These are phyloP conservation scores for Diadema setosum DNA, from an alignment of 35 echinoderm and acorn worm species.

Conservation along the genomic window DNA sequence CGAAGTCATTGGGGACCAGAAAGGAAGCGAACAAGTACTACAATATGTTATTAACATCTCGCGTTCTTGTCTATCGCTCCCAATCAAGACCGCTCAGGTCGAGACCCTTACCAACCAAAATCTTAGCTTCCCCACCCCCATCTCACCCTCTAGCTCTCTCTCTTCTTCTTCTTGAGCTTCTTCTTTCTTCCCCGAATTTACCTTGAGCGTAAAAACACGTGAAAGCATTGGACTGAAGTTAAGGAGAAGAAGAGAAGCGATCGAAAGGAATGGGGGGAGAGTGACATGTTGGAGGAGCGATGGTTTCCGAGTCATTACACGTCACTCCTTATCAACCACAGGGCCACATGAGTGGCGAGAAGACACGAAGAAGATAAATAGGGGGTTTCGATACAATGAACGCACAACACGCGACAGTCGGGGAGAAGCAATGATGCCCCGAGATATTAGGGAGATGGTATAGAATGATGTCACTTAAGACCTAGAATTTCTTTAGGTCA, in stretches of 20 bases:
- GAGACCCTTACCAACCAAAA: too few relatives aligned
- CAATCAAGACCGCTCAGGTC: not conserved
- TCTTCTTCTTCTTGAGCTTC: too few relatives aligned
- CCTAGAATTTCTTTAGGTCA: too few relatives aligned
- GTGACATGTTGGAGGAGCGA: not conserved
- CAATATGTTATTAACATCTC: slow-evolving; percentile 8
- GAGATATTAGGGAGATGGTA: not conserved
- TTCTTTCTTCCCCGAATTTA: not conserved
- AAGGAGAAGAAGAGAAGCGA: not conserved
- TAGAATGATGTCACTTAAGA: too few relatives aligned
- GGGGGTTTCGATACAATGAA: not conserved
- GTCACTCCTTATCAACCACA: not conserved
- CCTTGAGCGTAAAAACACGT: slow-evolving; percentile 1
- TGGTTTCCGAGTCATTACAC: slow-evolving; percentile 11
- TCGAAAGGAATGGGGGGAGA: not conserved
- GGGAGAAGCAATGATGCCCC: not conserved
- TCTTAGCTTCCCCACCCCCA: too few relatives aligned
- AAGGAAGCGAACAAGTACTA: slow-evolving; percentile 8
- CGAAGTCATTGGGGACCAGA: not conserved
- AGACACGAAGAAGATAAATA: not conserved
- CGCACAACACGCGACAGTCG: not conserved
- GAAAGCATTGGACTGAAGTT: not conserved
- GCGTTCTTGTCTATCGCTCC: not conserved
- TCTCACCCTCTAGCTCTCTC: too few relatives aligned
- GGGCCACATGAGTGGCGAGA: not conserved